Evolutionary conservation across 2,888 invertebrate species (phyloP), one percentile per base, ranked within the genome.

Genomic region (Augiades crinisus): DNA sequence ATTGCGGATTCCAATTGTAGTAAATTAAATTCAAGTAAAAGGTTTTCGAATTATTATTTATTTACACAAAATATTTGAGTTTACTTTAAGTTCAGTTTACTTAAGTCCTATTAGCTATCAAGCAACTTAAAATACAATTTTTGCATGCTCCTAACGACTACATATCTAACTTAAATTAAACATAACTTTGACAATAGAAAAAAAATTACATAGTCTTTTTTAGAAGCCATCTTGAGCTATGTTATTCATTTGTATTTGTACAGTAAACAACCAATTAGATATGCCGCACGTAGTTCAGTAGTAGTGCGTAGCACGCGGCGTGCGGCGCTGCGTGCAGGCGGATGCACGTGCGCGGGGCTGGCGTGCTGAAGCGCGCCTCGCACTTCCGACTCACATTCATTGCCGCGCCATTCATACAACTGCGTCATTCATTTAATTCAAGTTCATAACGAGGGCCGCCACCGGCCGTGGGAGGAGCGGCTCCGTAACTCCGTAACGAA

Each of bases 391-490:
- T 80, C 82, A 69, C 82, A 84, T 82, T 82, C 84, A 84, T 79
- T 81, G 81, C 78, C 81, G 77, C 82, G 77, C 83, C 86, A 87
- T 87, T 87, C 86, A 87, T 81, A 84, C 80, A 84, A 84, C 75
- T 73, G 79, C 81, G 75, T 84, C 86, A 85, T 85, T 87, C 82
- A 86, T 81, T 81, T 81, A 81, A 85, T 86, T 84, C 84, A 85
- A 87, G 85, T 84, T 82, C 83, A 86, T 80, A 82, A 83, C 75
- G 69, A 75, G 49, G 43, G 67, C 71, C 64, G 68, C 56, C 70
- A 62, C 64, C 68, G 69, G 73, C 66, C 78, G 82, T 81, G 78
- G 81, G 81, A 75, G 76, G 70, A 10, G 30, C 30, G 65, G 70
- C 71, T 70, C 68, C 63, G 65, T 59, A 63, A 65, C 59, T 62